phyloP scores from a whole-genome alignment of 2,113 vertebrate species.

The Glaucidium brasilianum region DNA sequence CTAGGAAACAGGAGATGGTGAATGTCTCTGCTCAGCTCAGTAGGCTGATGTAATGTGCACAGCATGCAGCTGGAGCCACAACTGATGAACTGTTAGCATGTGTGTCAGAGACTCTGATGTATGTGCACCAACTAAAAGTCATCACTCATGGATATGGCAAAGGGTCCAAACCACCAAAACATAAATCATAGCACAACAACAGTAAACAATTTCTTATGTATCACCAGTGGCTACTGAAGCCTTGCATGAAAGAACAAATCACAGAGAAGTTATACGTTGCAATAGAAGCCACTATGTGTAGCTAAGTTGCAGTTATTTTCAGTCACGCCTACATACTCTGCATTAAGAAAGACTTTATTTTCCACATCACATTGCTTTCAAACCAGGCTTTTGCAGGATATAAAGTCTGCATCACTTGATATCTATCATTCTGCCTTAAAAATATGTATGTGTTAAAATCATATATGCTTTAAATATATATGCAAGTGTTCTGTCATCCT shows the following conservation, averaged over 20 bases:
- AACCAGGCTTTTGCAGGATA: not conserved
- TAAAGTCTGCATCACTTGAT: not conserved
- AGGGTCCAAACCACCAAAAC: not conserved
- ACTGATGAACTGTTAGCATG: not conserved
- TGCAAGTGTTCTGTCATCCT: not conserved
- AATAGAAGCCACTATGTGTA: not conserved
- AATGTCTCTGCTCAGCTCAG: not conserved
- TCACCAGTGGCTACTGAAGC: not conserved
- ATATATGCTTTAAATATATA: not conserved
- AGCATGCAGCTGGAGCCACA: not conserved
- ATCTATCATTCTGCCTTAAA: not conserved
- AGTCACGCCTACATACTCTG: not conserved
- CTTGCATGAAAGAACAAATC: not conserved
- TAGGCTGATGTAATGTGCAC: not conserved
- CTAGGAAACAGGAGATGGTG: not conserved
- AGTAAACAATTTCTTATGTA: not conserved
- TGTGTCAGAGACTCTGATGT: not conserved
- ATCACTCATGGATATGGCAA: not conserved
- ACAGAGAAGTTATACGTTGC: not conserved
- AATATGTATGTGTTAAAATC: not conserved
- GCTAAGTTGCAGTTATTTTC: not conserved
- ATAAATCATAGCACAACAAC: not conserved
- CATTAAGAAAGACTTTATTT: not conserved
- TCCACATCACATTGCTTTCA: not conserved
- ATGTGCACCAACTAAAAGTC: not conserved